A percentile compares a stretch with the other conserved stretches of the same genome.
Conservation (phyloP, 92 coral and sea anemone species). For the Phenganax marumi region DNA sequence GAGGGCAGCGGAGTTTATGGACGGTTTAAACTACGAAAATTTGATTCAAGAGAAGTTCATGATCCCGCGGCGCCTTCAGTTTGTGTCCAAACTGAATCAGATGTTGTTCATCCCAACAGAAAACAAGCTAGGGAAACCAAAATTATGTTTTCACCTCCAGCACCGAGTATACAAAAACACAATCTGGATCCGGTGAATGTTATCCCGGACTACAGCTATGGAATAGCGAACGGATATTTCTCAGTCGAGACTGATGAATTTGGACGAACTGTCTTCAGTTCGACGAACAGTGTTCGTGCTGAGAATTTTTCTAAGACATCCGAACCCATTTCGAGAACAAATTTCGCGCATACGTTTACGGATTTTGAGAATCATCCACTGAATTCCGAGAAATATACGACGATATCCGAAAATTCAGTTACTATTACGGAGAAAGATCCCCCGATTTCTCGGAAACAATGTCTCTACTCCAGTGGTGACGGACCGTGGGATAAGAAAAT, state of each 20-base stretch:
- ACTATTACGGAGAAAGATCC: background rate
- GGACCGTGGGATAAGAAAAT: conserved; percentile 84
- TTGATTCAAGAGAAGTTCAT: too few species aligned
- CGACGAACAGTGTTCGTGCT: too few species aligned
- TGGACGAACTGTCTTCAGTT: background rate
- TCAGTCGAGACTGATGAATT: background rate
- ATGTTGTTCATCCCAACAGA: background rate
- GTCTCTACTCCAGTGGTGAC: background rate
- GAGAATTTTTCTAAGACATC: too few species aligned
- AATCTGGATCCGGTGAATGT: background rate
- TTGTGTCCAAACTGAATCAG: background rate
- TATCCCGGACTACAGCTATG: background rate
- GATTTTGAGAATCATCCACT: too few species aligned
- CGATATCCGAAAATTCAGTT: background rate
- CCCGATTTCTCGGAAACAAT: background rate
- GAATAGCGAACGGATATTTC: background rate
- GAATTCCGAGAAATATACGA: background rate
- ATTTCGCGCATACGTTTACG: too few species aligned
- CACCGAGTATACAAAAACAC: background rate
- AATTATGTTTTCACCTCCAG: background rate
- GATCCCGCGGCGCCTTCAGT: too few species aligned
- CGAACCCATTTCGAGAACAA: too few species aligned
- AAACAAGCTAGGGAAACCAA: background rate
- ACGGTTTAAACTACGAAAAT: conserved; percentile 18
- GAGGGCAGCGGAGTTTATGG: conserved; percentile 15